phyloP scores from a whole-genome alignment of 2,888 invertebrate species.

The Girardia tigrina region DNA sequence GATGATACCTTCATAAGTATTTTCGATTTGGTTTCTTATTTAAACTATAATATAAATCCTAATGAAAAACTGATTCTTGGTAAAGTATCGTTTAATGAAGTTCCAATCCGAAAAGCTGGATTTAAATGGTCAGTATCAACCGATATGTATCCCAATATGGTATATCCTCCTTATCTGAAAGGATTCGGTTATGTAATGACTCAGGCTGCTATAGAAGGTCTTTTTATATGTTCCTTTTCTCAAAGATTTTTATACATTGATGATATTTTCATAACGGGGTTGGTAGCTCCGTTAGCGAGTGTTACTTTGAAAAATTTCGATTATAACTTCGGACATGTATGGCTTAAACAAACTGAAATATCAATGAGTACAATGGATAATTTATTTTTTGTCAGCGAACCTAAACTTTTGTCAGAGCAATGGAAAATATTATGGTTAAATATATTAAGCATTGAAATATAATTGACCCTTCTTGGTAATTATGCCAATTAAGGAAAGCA shows the following conservation, averaged over 20 bases:
- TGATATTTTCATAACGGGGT: slow-evolving; percentile 31
- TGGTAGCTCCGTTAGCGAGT: not conserved
- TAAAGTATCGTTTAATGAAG: not conserved
- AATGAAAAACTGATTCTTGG: slow-evolving; percentile 4
- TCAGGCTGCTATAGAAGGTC: not conserved
- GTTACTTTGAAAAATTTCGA: not conserved
- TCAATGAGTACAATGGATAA: not conserved
- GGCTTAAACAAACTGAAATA: not conserved
- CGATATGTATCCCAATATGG: slow-evolving; percentile 24
- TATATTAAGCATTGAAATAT: not conserved
- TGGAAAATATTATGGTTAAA: not conserved
- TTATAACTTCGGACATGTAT: not conserved
- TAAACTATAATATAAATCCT: not conserved
- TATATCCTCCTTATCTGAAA: slow-evolving; percentile 28
- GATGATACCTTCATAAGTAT: slow-evolving; percentile 29
- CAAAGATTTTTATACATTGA: slow-evolving; percentile 27
- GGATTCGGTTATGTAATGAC: slow-evolving; percentile 34
- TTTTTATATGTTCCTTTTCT: slow-evolving; percentile 32
- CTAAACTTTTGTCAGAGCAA: not conserved
- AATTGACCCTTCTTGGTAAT: too few relatives aligned
- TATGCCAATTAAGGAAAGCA: too few relatives aligned
- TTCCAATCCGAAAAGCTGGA: slow-evolving; percentile 20
- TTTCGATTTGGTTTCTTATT: slow-evolving; percentile 3
- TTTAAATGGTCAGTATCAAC: slow-evolving; percentile 26
- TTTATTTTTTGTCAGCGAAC: not conserved